A percentile compares a stretch with the other conserved stretches of the same genome.
Conservation (phyloP, 2,797 vertebrate species). For the Scleropages formosus region DNA sequence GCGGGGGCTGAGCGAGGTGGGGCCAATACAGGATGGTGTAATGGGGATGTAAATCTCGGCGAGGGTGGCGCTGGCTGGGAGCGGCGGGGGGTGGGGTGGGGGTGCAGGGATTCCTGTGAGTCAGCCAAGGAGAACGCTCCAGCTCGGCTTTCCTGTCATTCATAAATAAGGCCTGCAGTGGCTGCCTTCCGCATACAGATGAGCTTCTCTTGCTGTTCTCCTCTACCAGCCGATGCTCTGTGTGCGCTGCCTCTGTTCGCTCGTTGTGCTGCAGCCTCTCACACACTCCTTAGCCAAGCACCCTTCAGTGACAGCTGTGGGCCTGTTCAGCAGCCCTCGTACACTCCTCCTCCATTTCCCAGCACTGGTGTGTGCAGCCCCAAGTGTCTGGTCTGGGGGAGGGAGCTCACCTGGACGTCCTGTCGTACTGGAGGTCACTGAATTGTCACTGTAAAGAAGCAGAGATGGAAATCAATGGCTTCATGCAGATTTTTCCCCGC, state of each 20-base stretch:
- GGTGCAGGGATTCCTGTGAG: neutral
- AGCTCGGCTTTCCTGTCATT: neutral
- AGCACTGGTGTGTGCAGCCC: no score
- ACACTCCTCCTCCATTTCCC: no score
- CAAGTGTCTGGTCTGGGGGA: no score
- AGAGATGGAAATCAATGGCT: no score
- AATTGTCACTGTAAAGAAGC: no score
- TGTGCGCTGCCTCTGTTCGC: neutral
- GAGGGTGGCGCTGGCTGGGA: neutral
- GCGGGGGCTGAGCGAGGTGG: neutral
- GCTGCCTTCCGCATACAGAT: constrained; percentile 9
- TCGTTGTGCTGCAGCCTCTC: neutral
- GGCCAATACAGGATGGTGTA: neutral
- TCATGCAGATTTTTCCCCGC: no score
- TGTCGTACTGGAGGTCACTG: no score
- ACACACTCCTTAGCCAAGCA: neutral
- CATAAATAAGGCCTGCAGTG: neutral
- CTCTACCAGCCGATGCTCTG: neutral
- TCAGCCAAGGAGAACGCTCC: neutral
- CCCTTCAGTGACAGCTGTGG: no score
- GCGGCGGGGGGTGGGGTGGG: neutral
- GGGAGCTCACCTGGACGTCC: no score
- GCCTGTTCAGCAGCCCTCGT: no score
- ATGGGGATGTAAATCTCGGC: neutral
- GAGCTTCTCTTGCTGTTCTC: neutral